Percentiles rank a stretch among this genome's conserved stretches.
Evolutionary conservation across 1,140 invertebrate species (phyloP).

Genomic region (Araneus ventricosus): DNA sequence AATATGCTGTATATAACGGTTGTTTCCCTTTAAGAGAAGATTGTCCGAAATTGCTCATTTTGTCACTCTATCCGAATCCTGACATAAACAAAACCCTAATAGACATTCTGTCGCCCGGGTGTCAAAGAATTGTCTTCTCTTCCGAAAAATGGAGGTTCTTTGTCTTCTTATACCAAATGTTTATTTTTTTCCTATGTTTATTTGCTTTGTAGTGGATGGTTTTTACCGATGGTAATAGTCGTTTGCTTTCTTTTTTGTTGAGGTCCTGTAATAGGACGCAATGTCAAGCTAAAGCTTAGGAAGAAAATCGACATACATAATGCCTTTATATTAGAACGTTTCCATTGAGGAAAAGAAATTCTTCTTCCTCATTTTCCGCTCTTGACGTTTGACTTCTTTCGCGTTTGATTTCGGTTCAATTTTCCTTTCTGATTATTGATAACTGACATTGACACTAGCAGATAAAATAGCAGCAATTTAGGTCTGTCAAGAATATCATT

Average conservation of each 20-base stretch:
- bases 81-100: slow-evolving; percentile 67
- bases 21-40: slow-evolving; percentile 52
- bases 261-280: not conserved
- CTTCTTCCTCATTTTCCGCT: too few relatives aligned
- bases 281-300: slow-evolving; percentile 25
- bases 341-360: too few relatives aligned
- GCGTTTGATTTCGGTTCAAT: too few relatives aligned
- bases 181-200: slow-evolving; percentile 42
- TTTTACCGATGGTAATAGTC: slow-evolving; percentile 48
- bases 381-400: too few relatives aligned
- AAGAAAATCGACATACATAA: not conserved
- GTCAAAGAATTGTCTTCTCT: slow-evolving; percentile 59
- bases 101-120: slow-evolving; percentile 65
- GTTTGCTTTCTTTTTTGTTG: not conserved
- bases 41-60: slow-evolving; percentile 60
- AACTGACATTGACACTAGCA: too few relatives aligned
- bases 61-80: slow-evolving; percentile 42
- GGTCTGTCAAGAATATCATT: too few relatives aligned
- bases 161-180: slow-evolving; percentile 7
- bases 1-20: slow-evolving; percentile 20
- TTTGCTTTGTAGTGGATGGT: slow-evolving; percentile 6
- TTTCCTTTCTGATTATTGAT: too few relatives aligned
- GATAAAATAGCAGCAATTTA: too few relatives aligned
- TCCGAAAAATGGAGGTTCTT: slow-evolving; percentile 49
- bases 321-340: not conserved